These are phyloP conservation scores for Platysteira castanea DNA, from an alignment of 2,113 vertebrate species.

Conservation along the genomic window DNA sequence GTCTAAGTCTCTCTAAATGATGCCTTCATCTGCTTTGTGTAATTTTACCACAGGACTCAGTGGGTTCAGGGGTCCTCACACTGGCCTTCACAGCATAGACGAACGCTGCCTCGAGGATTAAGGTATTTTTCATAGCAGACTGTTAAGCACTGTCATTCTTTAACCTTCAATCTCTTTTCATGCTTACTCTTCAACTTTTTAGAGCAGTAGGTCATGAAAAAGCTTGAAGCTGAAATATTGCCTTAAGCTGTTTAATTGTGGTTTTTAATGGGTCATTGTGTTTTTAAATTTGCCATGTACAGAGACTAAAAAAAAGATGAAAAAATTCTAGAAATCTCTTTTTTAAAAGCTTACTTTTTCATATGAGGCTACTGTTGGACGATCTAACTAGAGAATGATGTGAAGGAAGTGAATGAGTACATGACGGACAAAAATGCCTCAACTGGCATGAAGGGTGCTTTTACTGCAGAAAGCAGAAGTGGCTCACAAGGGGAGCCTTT, in stretches of 20 bases:
- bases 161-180: conserved; percentile 30
- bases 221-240: background rate
- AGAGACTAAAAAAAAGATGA: background rate
- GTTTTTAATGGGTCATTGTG: conserved; percentile 11
- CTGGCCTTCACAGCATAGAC: background rate
- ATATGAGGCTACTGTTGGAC: background rate
- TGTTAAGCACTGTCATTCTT: background rate
- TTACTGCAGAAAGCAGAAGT: background rate
- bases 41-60: background rate
- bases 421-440: background rate
- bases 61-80: background rate
- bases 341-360: background rate
- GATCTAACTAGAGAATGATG: background rate
- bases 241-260: conserved; percentile 21
- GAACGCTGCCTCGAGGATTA: background rate
- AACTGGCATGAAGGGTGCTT: background rate
- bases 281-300: background rate
- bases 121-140: background rate
- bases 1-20: background rate
- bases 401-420: background rate
- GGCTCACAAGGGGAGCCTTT: background rate
- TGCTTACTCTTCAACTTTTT: background rate
- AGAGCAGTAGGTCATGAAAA: background rate
- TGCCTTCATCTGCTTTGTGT: background rate
- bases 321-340: background rate